phyloP scores from a whole-genome alignment of 2,888 invertebrate genomes.

The Chrysina gloriosa region DNA sequence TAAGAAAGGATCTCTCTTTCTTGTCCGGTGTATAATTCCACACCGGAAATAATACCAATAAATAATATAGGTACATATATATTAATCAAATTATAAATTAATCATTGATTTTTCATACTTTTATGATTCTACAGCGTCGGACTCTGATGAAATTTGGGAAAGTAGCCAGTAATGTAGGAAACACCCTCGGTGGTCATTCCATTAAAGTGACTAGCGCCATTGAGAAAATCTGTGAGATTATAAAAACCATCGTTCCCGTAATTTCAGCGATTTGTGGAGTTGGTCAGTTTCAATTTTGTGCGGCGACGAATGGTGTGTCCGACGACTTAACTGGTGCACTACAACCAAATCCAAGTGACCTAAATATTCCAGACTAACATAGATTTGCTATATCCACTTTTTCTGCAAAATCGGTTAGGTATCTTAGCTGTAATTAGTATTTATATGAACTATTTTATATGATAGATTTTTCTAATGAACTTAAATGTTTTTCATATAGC shows the following conservation, averaged over 20 bases:
- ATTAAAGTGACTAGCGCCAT: conserved; percentile 58
- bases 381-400: not conserved
- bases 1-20: too few relatives aligned
- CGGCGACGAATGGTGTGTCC: conserved; percentile 58
- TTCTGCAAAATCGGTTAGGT: not conserved
- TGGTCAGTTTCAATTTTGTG: conserved; percentile 62
- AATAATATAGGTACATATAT: too few relatives aligned
- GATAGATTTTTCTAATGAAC: too few relatives aligned
- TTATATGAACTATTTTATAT: too few relatives aligned
- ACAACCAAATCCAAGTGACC: conserved; percentile 47
- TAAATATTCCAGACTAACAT: conserved; percentile 40
- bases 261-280: conserved; percentile 62
- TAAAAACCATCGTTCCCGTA: conserved; percentile 62
- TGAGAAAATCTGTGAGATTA: conserved; percentile 62
- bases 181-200: conserved; percentile 59
- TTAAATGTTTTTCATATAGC: too few relatives aligned
- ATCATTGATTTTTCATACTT: not conserved
- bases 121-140: conserved; percentile 55
- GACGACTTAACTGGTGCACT: conserved; percentile 54
- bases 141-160: conserved; percentile 59
- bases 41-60: too few relatives aligned
- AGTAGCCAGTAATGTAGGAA: conserved; percentile 59
- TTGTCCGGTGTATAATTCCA: too few relatives aligned
- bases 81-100: too few relatives aligned
- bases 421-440: not conserved